These are phyloP conservation scores for Stictonetta naevosa DNA, from an alignment of 2,113 vertebrate genomes.

Conservation along the genomic window DNA sequence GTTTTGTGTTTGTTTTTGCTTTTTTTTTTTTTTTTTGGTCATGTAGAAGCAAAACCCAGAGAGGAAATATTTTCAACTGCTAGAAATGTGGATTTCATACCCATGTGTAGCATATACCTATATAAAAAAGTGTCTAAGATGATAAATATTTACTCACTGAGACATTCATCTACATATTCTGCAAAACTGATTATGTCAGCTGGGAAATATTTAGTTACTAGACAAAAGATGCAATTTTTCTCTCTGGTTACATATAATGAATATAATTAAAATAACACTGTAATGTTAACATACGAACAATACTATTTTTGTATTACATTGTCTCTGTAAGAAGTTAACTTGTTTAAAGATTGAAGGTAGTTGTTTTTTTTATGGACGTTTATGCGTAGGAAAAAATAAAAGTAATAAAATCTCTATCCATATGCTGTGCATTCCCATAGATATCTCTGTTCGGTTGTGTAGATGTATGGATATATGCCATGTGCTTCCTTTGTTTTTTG, in stretches of 20 bases:
- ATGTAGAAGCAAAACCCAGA: background rate
- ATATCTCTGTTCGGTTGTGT: background rate
- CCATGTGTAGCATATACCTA: too few species aligned
- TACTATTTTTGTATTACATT: background rate
- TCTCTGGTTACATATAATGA: background rate
- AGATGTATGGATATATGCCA: background rate
- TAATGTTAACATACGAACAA: background rate
- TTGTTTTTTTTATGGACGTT: background rate
- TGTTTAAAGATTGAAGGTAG: fast-evolving
- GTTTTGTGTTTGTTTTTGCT: background rate
- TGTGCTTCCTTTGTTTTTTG: background rate
- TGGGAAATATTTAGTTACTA: background rate
- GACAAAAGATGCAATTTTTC: fast-evolving
- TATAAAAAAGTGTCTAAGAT: background rate
- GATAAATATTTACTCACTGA: background rate
- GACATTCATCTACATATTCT: background rate
- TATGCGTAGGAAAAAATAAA: background rate
- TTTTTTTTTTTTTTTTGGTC: background rate
- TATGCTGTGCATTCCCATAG: fast-evolving
- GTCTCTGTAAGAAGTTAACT: background rate
- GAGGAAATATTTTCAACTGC: background rate
- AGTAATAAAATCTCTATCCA: too few species aligned
- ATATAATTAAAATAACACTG: background rate
- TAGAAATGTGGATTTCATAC: background rate
- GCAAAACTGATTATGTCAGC: background rate